These are phyloP conservation scores for Pangasius larnaudii DNA, from an alignment of 2,797 vertebrate species.

Conservation along the genomic window DNA sequence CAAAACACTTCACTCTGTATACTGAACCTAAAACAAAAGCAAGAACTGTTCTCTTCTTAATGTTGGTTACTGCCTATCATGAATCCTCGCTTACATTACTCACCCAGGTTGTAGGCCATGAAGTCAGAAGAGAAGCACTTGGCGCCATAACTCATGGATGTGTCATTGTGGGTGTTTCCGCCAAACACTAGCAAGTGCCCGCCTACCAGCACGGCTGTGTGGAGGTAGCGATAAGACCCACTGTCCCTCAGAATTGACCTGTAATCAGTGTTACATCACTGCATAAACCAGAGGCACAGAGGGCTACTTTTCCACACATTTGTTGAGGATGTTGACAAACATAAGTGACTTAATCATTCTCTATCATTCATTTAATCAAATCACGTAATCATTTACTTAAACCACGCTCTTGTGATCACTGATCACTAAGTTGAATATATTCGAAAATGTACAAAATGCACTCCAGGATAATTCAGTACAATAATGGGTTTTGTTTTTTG, in stretches of 20 bases:
- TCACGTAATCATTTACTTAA: neutral
- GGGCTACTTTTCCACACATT: neutral
- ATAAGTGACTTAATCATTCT: neutral
- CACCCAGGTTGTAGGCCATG: conserved; percentile 92
- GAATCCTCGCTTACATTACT: conserved; percentile 59
- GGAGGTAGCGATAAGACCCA: conserved; percentile 93
- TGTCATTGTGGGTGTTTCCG: conserved; percentile 98
- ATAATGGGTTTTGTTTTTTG: neutral
- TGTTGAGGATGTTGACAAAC: neutral
- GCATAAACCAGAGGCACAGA: neutral
- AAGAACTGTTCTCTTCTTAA: neutral
- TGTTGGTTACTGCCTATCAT: neutral
- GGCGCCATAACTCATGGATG: conserved; percentile 96
- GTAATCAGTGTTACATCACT: conserved; percentile 37
- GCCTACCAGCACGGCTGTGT: conserved; percentile 89
- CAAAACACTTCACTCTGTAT: neutral
- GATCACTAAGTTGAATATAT: neutral
- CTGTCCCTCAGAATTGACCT: conserved; percentile 95
- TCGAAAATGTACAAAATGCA: neutral
- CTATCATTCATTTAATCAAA: too few relatives aligned
- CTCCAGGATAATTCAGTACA: neutral
- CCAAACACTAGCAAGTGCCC: conserved; percentile 95
- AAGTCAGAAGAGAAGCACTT: conserved; percentile 98
- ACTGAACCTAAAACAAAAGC: neutral
- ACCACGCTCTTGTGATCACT: neutral